A percentile compares a stretch with the other conserved stretches of the same genome.
Conservation (phyloP, 2,113 vertebrate genomes). For the Piprites chloris region DNA sequence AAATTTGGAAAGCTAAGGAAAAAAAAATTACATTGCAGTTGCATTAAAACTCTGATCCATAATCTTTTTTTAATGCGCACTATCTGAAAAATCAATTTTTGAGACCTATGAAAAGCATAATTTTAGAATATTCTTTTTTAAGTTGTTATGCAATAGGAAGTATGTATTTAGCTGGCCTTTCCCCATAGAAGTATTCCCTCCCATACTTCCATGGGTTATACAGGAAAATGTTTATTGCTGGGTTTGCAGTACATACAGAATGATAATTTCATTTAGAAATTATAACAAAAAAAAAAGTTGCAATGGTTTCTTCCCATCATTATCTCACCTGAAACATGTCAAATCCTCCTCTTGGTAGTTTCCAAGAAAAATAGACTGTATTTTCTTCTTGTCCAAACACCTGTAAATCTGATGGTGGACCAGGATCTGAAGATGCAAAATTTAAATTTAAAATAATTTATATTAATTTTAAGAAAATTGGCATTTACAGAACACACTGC, state of each 20-base stretch:
- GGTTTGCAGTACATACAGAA: neutral
- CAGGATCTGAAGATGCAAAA: slow-evolving; percentile 70
- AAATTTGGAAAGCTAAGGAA: neutral
- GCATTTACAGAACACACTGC: neutral
- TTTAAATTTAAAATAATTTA: neutral
- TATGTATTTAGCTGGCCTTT: neutral
- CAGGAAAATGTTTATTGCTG: neutral
- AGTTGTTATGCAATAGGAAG: neutral
- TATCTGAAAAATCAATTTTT: neutral
- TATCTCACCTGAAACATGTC: slow-evolving; percentile 80
- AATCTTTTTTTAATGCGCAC: neutral
- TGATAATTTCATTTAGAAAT: neutral
- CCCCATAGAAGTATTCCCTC: neutral
- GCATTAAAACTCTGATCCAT: neutral
- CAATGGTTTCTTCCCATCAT: neutral
- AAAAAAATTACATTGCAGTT: neutral
- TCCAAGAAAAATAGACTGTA: slow-evolving; percentile 81
- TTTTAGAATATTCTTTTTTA: fast-evolving
- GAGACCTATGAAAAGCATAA: neutral
- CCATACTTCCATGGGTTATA: neutral
- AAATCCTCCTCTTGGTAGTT: slow-evolving; percentile 73
- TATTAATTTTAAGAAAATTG: neutral
- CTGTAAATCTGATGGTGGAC: slow-evolving; percentile 74
- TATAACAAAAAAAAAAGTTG: neutral
- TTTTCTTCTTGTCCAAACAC: slow-evolving; percentile 76